Percentiles rank a stretch among this genome's conserved stretches.
These are phyloP conservation scores for Gyps fulvus DNA, from an alignment of 2,113 vertebrate species.

Conservation along the genomic window DNA sequence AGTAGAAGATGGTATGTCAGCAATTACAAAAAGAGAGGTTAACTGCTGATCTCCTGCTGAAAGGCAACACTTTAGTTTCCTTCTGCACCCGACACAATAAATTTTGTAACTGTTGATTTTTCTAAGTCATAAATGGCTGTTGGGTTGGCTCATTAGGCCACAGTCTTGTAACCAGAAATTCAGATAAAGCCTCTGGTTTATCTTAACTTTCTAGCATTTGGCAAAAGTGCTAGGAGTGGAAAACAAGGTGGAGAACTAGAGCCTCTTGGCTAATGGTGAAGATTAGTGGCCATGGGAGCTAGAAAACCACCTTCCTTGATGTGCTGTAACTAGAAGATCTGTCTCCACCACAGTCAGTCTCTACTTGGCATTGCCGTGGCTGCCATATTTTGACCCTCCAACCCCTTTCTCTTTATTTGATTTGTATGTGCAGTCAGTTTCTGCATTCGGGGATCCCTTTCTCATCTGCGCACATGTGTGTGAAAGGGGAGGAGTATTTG, in stretches of 20 bases:
- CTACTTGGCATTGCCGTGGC: background rate
- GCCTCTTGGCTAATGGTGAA: background rate
- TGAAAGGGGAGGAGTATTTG: background rate
- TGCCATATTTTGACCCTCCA: background rate
- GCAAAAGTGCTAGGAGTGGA: background rate
- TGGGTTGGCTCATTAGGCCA: background rate
- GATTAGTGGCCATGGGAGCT: background rate
- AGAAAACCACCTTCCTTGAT: background rate
- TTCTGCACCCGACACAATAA: background rate
- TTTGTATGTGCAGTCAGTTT: background rate
- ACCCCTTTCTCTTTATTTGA: background rate
- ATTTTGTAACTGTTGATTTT: background rate
- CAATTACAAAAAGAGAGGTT: background rate
- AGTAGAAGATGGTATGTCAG: background rate
- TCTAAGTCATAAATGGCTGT: background rate
- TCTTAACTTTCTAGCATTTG: background rate
- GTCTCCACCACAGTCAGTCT: background rate
- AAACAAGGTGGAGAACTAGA: background rate
- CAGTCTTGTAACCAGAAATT: background rate
- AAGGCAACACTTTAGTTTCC: background rate
- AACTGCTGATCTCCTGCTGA: background rate
- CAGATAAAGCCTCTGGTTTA: background rate
- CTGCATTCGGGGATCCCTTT: background rate
- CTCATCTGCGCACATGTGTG: background rate
- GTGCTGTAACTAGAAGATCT: background rate